Evolutionary conservation across 1,140 invertebrate genomes (phyloP).

Genomic region (Eriocheir sinensis): DNA sequence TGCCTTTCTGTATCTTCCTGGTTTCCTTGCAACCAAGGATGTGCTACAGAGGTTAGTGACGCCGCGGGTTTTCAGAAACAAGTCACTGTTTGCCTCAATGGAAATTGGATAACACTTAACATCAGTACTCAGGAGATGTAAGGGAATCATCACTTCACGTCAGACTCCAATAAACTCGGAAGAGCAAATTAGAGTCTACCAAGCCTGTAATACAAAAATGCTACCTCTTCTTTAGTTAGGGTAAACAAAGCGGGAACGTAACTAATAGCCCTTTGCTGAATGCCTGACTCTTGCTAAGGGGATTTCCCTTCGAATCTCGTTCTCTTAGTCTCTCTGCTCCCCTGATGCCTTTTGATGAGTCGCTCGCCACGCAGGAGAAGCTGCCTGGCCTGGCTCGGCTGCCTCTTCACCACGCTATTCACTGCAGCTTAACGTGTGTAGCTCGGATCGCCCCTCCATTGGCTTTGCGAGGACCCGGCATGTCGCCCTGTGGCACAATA

Average conservation of each 20-base stretch:
- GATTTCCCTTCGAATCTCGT: neutral
- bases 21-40: neutral
- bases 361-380: neutral
- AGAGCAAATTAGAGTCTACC: too few species aligned
- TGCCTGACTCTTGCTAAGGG: neutral
- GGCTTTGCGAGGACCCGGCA: neutral
- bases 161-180: too few species aligned
- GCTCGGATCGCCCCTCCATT: conserved; percentile 10
- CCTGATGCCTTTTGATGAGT: neutral
- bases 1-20: neutral
- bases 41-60: neutral
- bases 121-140: neutral
- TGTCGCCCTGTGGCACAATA: conserved; percentile 18
- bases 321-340: neutral
- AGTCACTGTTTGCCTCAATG: neutral
- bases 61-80: neutral
- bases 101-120: too few species aligned
- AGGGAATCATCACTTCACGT: too few species aligned
- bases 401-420: neutral
- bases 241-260: neutral
- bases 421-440: conserved; percentile 7
- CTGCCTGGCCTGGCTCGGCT: neutral
- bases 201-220: too few species aligned
- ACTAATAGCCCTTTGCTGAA: neutral
- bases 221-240: too few species aligned